Base-by-base conservation (phyloP, 1,140 invertebrate species). In the Cecropterus lyciades region DNA sequence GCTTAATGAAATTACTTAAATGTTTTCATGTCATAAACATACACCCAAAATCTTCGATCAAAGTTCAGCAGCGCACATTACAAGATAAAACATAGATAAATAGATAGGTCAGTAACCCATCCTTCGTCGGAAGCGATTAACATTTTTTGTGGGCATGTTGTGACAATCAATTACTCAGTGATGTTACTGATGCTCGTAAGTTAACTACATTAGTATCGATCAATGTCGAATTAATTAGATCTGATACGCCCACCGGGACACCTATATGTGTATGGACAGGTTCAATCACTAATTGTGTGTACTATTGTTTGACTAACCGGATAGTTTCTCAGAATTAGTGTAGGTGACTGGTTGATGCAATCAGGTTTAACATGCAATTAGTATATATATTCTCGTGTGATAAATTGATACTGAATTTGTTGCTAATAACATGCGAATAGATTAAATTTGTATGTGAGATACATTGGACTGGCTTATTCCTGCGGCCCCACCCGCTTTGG, bases 191-290 rank as follows among this genome's bases (percentile, higher is more conserved):
- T 79, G 72, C 77, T 72, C 27, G 48, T 49, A 49, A 75, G 73
- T 42, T 67, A 75, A 78, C 72, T 73, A 83, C 84, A 87, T 87
- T 89, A 85, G 83, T 80, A 89, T 89, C 86, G 83, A 89, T 89
- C 86, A 89, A 83, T 74, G 86, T 89, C 84, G 75, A 63, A 84
- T 86, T 87, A 85, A 89, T 87, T 87, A 87, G 79, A 87, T 82
- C 83, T 77, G 80, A 83, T 83, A 85, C 73, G 72, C 80, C 79
- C 77, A 84, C 78, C 33, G 49, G n/a, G 20, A 52, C 48, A 51
- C 20, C 48, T 30, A 15, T 52, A 52, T 13, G 27, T 24, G 45
- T 48, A 49, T n/a, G 46, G 46, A n/a, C 46, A 13, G 46, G 11
- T 40, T 24, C 46, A n/a, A 49, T 46, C 17, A 24, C 46, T 49